Evolutionary conservation across 2,113 vertebrate species (phyloP), one percentile per base, ranked within the genome.

Genomic region (Galemys pyrenaicus): DNA sequence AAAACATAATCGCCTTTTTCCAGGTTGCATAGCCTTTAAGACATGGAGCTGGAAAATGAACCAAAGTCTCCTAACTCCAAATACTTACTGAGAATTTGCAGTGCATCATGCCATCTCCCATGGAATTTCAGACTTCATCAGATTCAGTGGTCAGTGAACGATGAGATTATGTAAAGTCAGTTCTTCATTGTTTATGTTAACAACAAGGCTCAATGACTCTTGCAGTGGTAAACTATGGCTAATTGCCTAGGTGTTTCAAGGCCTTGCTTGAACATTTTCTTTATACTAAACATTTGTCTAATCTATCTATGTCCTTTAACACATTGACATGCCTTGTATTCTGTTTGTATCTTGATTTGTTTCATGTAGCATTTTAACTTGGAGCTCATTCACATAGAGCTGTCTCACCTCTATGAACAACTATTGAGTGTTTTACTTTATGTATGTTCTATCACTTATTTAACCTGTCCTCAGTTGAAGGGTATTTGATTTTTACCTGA

Each of bases 401-500:
- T 70, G 46, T 56, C 54, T 87, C 6, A 9, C 6, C 64, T 24
- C 37, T 51, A 39, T 54, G 79, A 54, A 67, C 5, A 6, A n/a
- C 13, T 62, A 26, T 6, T 54, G 51, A 80, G 13, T 81, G 82
- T 91, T 80, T 84, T 39, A 71, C 13, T 79, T 51, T 86, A 30
- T 64, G n/a, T 91, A 1, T 80, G 22, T 46, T 9, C 9, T 49
- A 9, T 68, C 28, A 77, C 9, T 83, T 80, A 39, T 46, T 68
- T 68, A 46, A 71, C 24, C 51, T 39, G 20, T 85, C 26, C 7
- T 75, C 19, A 81, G 4, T 1, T 8, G 10, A 80, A 80, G 56
- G 35, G 16, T 88, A 75, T 86, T 85, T 84, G 49, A 74, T 64
- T 94, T 95, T 62, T 73, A 80, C 22, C 19, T 51, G 30, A 51